Evolutionary conservation across 2,113 vertebrate species (phyloP), one percentile per base, ranked within the genome.

Genomic region (Hydrolagus affinis): DNA sequence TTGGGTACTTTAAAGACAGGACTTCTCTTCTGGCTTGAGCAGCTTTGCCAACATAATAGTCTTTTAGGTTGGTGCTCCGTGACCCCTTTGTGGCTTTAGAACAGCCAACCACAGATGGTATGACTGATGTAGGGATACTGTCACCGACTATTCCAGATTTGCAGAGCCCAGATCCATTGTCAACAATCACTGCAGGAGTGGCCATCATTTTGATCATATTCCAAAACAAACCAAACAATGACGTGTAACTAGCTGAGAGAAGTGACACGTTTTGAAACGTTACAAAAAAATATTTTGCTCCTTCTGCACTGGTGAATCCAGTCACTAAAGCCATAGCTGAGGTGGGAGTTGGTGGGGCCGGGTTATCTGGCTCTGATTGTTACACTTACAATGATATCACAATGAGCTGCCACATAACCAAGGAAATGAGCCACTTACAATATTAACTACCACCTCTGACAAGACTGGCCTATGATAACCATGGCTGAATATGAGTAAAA

Each of bases 161-260:
- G 59, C 86, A 86, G 15, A 86, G 19, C 15, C 86, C 75, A 70
- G 86, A 86, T 75, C 86, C 86, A 28, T 86, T 86, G 86, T 86
- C 86, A 57, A 86, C 85, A 59, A 86, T 76, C 86, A 86, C 86
- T 11, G 86, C 86, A 11, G 73, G 59, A 23, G 30, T 85, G 28
- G 23, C 44, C 86, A 78, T 86, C 71, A 57, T 77, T 44, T 68
- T 83, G 75, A 83, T 66, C 60, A 66, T 83, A 25, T 83, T 80
- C 17, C 9, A 17, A 19, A 30, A 32, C 4, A 32, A 59, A 64
- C 14, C 7, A 83, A 30, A 28, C 17, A 21, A 10, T 66, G 62
- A 23, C 30, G 66, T 21, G 15, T 30, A 7, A 15, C 66, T 83
- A 28, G 66, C 25, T 66, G 28, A 83, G 23, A 17, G 19, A 15